phyloP scores from a whole-genome alignment of 1,140 invertebrate species.

The Leptinotarsa texana region DNA sequence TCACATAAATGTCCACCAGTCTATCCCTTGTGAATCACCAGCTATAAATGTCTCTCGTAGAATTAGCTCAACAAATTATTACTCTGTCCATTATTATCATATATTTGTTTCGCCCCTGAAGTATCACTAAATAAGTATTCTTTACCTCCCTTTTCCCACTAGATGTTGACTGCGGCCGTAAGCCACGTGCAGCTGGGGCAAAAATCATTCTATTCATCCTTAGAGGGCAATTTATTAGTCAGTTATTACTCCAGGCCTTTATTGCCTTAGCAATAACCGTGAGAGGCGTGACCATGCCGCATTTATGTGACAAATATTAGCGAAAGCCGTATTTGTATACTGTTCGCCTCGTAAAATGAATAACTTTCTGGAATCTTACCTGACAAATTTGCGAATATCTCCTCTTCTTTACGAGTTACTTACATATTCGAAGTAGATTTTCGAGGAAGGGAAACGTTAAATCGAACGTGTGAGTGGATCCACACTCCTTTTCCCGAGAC shows the following conservation, averaged over 20 bases:
- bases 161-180: slow-evolving; percentile 7
- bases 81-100: neutral
- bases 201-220: slow-evolving; percentile 27
- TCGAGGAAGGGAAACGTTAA: neutral
- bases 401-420: slow-evolving; percentile 4
- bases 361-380: slow-evolving; percentile 22
- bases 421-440: neutral
- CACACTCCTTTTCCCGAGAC: too few relatives aligned
- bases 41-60: too few relatives aligned
- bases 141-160: neutral
- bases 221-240: slow-evolving; percentile 22
- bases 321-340: slow-evolving; percentile 21
- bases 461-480: too few relatives aligned
- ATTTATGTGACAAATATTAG: slow-evolving; percentile 25
- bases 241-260: slow-evolving; percentile 20
- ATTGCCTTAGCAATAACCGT: slow-evolving; percentile 22
- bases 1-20: too few relatives aligned
- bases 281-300: slow-evolving; percentile 15
- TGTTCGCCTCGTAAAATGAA: slow-evolving; percentile 26
- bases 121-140: neutral
- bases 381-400: slow-evolving; percentile 15
- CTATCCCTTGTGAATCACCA: too few relatives aligned
- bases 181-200: slow-evolving; percentile 21
- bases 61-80: too few relatives aligned
- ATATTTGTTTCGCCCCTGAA: neutral